Evolutionary conservation across 2,113 vertebrate species (phyloP).

Genomic region (Odocoileus hemionus): DNA sequence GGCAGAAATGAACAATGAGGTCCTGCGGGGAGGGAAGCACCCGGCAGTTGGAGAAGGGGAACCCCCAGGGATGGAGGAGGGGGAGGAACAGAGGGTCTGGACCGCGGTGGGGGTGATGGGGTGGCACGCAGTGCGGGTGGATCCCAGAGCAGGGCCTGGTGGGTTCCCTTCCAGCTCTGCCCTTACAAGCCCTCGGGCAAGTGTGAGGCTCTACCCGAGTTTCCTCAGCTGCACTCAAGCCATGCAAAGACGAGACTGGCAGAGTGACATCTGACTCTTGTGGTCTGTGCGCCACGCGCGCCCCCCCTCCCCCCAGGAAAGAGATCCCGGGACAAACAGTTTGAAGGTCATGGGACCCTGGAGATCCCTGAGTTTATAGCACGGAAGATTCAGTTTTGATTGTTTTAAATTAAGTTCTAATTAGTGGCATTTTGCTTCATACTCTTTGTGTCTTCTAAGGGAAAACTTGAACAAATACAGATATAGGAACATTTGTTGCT

Average conservation of each 20-base stretch:
- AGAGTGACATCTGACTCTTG: background rate
- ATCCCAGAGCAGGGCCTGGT: background rate
- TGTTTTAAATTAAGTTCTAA: background rate
- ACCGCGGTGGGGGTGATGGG: background rate
- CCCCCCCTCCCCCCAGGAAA: background rate
- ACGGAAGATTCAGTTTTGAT: background rate
- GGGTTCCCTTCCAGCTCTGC: background rate
- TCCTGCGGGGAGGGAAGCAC: background rate
- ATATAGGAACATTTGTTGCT: background rate
- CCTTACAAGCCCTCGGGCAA: background rate
- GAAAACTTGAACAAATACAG: background rate
- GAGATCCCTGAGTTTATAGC: background rate
- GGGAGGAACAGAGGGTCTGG: background rate
- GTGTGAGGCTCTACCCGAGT: background rate
- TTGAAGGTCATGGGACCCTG: background rate
- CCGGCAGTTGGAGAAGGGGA: background rate
- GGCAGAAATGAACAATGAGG: background rate
- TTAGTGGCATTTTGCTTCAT: background rate
- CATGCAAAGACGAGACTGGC: background rate
- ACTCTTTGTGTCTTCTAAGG: background rate
- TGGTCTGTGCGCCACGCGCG: background rate
- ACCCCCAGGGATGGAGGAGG: fast-evolving
- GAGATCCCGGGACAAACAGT: background rate
- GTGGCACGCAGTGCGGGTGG: background rate
- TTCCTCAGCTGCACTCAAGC: background rate